phyloP scores from a whole-genome alignment of 2,888 invertebrate species.

The Leucophenga montana region DNA sequence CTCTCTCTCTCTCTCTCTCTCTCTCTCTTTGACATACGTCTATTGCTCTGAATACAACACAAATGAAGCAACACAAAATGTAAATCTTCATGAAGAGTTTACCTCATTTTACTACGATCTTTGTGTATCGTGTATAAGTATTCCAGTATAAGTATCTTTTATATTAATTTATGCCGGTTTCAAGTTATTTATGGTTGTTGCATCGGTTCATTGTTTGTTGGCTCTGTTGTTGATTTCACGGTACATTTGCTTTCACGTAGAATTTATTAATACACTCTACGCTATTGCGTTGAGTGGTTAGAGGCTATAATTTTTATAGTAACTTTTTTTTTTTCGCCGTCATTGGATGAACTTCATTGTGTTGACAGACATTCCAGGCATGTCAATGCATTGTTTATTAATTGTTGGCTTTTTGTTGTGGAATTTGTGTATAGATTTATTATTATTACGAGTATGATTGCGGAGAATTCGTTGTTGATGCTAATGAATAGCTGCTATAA shows the following conservation, averaged over 20 bases:
- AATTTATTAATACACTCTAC: constrained; percentile 7
- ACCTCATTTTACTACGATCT: background rate
- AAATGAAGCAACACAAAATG: constrained; percentile 2
- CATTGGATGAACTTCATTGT: background rate
- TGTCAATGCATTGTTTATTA: constrained; percentile 13
- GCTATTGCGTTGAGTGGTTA: background rate
- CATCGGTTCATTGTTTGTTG: constrained; percentile 6
- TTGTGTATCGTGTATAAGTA: background rate
- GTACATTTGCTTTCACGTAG: constrained; percentile 18
- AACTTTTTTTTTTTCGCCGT: background rate
- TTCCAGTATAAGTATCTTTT: background rate
- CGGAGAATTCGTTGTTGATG: background rate
- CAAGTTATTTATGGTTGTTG: constrained; percentile 16
- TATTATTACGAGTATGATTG: background rate
- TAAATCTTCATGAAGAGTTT: background rate
- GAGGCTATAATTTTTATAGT: constrained; percentile 6
- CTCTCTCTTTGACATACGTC: too few species aligned
- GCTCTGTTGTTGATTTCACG: constrained; percentile 4
- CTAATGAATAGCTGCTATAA: background rate
- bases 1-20: too few species aligned
- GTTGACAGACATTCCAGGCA: constrained; percentile 14
- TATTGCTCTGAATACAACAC: background rate
- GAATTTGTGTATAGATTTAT: background rate
- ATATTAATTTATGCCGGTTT: constrained; percentile 19
- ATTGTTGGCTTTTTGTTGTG: background rate